Evolutionary conservation across 2,888 invertebrate genomes (phyloP).

Genomic region (Lepidocyrtinus sp.): DNA sequence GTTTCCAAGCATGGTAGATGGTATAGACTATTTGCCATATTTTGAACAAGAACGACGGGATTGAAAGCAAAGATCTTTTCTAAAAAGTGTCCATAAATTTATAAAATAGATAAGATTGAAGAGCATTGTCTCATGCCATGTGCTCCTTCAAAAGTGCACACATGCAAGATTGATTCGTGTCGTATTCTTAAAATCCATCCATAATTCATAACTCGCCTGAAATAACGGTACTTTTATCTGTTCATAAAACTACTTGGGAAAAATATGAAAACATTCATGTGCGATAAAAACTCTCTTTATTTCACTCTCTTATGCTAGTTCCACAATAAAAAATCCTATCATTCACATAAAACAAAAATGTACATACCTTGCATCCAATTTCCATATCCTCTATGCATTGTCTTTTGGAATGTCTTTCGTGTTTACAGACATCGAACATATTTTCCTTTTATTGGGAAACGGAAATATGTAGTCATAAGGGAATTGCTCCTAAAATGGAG

Average conservation of each 20-base stretch:
- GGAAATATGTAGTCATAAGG: background rate
- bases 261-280: background rate
- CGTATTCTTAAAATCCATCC: background rate
- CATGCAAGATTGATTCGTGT: background rate
- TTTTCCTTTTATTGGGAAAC: background rate
- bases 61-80: no score
- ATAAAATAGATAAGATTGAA: no score
- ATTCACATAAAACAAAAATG: background rate
- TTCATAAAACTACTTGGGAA: background rate
- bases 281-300: background rate
- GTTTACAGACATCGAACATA: background rate
- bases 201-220: background rate
- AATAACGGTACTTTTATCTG: background rate
- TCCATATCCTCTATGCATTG: background rate
- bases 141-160: background rate
- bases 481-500: background rate
- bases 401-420: background rate
- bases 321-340: background rate
- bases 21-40: no score
- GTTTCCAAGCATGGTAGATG: background rate
- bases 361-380: no score
- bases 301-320: background rate
- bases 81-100: no score
- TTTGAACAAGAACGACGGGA: background rate
- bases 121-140: background rate